A percentile compares a stretch with the other conserved stretches of the same genome.
Conservation (phyloP, 1,140 invertebrate species). For the Temnothorax nylanderi region DNA sequence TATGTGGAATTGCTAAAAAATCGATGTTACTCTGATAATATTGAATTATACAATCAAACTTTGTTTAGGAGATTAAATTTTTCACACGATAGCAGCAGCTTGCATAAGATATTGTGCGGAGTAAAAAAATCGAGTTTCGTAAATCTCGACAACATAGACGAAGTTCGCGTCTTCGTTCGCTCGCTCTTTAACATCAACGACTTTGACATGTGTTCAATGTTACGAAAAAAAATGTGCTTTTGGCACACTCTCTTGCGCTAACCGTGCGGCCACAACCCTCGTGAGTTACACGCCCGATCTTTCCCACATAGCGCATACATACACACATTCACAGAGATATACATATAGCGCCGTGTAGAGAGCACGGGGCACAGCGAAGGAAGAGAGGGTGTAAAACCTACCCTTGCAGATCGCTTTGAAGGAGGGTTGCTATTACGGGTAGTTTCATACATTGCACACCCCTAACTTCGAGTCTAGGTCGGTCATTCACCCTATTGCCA, state of each 20-base stretch:
- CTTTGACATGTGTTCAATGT: slow-evolving; percentile 48
- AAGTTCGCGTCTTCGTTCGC: slow-evolving; percentile 11
- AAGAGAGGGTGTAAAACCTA: slow-evolving; percentile 77
- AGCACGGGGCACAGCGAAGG: slow-evolving; percentile 40
- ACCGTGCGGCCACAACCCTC: slow-evolving; percentile 29
- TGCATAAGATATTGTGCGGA: neutral
- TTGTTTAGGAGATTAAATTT: neutral
- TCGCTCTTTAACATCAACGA: slow-evolving; percentile 8
- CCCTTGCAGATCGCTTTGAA: slow-evolving; percentile 80
- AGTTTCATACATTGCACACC: slow-evolving; percentile 83
- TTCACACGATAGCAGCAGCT: neutral
- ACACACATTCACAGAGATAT: slow-evolving; percentile 21
- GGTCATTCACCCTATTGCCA: slow-evolving; percentile 84
- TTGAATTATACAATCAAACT: neutral
- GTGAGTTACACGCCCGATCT: slow-evolving; percentile 65
- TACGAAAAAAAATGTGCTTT: slow-evolving; percentile 58
- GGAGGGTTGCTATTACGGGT: slow-evolving; percentile 79
- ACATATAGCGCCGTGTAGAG: slow-evolving; percentile 19
- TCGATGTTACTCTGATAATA: neutral
- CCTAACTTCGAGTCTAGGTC: slow-evolving; percentile 86
- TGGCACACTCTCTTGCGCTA: slow-evolving; percentile 56
- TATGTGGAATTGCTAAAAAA: neutral
- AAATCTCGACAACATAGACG: neutral
- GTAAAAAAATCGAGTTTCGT: neutral
- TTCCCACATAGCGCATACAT: slow-evolving; percentile 48